Conservation (phyloP, 2,888 invertebrate genomes). For the Heliconius erato region DNA sequence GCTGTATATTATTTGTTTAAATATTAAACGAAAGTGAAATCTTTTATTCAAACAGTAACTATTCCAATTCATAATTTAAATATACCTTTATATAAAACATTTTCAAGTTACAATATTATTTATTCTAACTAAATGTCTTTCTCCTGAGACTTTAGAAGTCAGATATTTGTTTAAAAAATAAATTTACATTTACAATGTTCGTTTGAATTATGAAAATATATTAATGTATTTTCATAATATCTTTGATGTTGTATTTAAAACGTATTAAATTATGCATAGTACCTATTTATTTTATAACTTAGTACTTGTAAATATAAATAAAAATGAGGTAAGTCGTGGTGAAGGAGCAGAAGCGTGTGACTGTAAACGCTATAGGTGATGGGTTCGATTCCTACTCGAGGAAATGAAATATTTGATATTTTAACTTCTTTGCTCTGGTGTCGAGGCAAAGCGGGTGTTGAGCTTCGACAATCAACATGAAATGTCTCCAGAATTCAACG, state of each 20-base stretch:
- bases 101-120: conserved; percentile 1
- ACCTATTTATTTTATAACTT: not conserved
- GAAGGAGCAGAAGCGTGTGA: too few species aligned
- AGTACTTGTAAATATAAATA: not conserved
- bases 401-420: too few species aligned
- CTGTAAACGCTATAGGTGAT: too few species aligned
- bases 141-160: conserved; percentile 27
- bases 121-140: conserved; percentile 26
- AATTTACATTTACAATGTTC: conserved; percentile 31
- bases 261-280: conserved; percentile 14
- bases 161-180: conserved; percentile 17
- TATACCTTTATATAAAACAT: not conserved
- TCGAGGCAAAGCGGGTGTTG: too few species aligned
- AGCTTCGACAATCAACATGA: too few species aligned
- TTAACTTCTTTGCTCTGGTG: too few species aligned
- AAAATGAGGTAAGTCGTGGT: not conserved
- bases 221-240: conserved; percentile 28
- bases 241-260: conserved; percentile 11
- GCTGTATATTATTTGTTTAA: not conserved
- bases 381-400: too few species aligned
- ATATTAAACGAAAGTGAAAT: not conserved
- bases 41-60: conserved; percentile 6
- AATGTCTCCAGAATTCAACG: too few species aligned
- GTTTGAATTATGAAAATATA: conserved; percentile 25
- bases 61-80: conserved; percentile 10